Base-by-base conservation (phyloP, 1,140 invertebrate genomes). In the Drosophila kohkoa region DNA sequence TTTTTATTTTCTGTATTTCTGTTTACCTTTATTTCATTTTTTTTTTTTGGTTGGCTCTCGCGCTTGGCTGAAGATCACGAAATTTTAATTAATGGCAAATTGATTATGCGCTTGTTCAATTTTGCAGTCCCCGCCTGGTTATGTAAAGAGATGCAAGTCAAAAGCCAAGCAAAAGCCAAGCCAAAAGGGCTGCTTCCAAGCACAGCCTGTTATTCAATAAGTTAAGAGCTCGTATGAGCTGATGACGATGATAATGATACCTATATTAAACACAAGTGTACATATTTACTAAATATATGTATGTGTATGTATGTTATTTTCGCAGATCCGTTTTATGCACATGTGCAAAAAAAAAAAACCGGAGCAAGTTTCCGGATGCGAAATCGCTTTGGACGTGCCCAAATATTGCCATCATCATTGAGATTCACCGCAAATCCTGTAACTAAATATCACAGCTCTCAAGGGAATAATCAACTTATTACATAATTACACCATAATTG, bases 51-150 rank as follows among this genome's bases (percentile, higher is more conserved):
- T 25, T 25, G 20, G 20, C 3, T 25, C 8, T 38, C 35, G 49
- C 6, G 16, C 20, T 64, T 71, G 30, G 46, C 55, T 13, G 45
- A 52, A 77, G 48, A 80, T 80, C 77, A 74, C 64, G 20, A 76
- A 70, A 66, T 87, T 69, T 67, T 79, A 86, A 87, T 85, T 87
- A 85, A 82, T 82, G 82, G 52, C 78, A 85, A 81, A 70, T 74
- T 67, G 76, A 73, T 82, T 80, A 79, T 76, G 75, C 75, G 79
- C 67, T 75, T 59, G 70, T 71, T 77, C 63, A 70, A 45, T 80
- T 79, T 78, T 83, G 85, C 82, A 80, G 80, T 64, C 64, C 60
- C 52, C 74, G 20, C 30, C 48, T 71, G 10, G 73, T 87, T 87
- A 83, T 80, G 83, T 88, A 88, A 88, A 77, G 52, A 77, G 69